These are phyloP conservation scores for Parazoanthus atlanticus DNA, from an alignment of 92 coral and sea anemone species.

Conservation along the genomic window DNA sequence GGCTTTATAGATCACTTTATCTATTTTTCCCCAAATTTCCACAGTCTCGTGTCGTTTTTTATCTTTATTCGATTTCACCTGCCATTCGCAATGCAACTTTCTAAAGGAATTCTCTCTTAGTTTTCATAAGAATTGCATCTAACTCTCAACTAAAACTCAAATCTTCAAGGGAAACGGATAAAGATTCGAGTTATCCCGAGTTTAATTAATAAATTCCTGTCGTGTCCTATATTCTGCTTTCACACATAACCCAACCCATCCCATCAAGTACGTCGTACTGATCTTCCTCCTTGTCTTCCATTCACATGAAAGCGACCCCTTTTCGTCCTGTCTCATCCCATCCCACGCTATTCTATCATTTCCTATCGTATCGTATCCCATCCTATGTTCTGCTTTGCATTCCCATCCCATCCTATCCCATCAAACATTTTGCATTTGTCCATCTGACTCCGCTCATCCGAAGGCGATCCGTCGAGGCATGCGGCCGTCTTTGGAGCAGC, in stretches of 20 bases:
- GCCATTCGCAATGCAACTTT: background rate
- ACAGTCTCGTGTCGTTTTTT: too few species aligned
- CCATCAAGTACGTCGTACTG: background rate
- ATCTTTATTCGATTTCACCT: background rate
- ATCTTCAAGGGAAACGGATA: too few species aligned
- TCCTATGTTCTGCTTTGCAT: background rate
- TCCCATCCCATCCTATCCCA: background rate
- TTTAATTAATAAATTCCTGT: too few species aligned
- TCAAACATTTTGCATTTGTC: background rate
- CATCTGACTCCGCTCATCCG: background rate
- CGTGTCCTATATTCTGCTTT: too few species aligned
- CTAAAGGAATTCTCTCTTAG: background rate
- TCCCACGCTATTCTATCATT: background rate
- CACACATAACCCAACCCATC: too few species aligned
- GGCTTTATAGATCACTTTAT: too few species aligned
- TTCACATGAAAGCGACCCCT: background rate
- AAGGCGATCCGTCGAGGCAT: constrained; percentile 90
- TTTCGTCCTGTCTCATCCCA: background rate
- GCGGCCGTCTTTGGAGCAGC: constrained; percentile 84
- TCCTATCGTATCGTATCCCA: background rate
- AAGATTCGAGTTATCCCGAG: too few species aligned
- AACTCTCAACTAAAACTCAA: too few species aligned
- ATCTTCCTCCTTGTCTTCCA: background rate
- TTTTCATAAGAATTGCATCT: background rate
- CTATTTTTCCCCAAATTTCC: too few species aligned